Base-by-base conservation (phyloP, 2,888 invertebrate species). In the Leptura quadrifasciata region DNA sequence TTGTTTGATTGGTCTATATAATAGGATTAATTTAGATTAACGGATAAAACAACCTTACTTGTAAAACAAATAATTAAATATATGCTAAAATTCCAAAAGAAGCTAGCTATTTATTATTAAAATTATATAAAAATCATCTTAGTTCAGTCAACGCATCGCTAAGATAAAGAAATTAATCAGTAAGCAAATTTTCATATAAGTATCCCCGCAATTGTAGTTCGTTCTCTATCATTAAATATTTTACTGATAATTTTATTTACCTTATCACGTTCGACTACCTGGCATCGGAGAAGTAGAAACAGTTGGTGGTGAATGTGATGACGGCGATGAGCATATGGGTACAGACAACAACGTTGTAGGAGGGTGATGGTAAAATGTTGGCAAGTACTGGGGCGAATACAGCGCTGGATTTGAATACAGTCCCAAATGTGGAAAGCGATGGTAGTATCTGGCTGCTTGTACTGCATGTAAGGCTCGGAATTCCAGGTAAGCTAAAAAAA, bases 321-420 rank as follows among this genome's bases (percentile, higher is more conserved):
- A 21, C 15, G 79, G 77, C 55, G 79, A 79, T 21, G 81, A 76
- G 75, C 81, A 82, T 79, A 72, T 77, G 69, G 84, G 83, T 79
- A 84, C 79, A 76, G 83, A 80, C 80, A 83, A 79, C 77, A 84
- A 76, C 77, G 81, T 75, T 80, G 80, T 74, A 81, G 83, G 72
- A 77, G 82, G 77, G 75, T 84, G 83, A 79, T 83, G 82, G 79
- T 87, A 86, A 58, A 85, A 47, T 47, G 47, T 83, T 31, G 87
- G 85, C 79, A 87, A 78, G 79, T 87, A 87, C 75, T 87, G 84
- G 78, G 87, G 85, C 79, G 86, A 85, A 79, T 87, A 87, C 12
- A 87, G 76, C 65, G 84, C 84, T 61, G 85, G 78, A 17, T 81
- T 78, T 31, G 83, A 77, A 76, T 85, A 85, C 63, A 84, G 72